These are phyloP conservation scores for Meloidogyne floridensis DNA, from an alignment of 1,140 invertebrate species.

Conservation along the genomic window DNA sequence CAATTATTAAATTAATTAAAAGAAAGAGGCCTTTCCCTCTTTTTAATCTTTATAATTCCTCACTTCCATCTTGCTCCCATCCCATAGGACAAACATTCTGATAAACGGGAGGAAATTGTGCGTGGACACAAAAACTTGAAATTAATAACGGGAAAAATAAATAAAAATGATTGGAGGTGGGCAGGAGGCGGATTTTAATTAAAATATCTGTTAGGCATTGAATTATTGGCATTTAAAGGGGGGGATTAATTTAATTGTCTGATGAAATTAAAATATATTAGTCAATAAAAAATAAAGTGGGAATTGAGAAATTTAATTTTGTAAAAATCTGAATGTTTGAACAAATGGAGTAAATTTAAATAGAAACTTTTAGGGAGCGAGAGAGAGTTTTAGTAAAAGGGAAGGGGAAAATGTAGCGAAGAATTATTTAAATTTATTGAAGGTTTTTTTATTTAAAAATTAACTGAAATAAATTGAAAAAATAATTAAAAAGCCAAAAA, in stretches of 20 bases:
- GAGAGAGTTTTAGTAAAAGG: too few species aligned
- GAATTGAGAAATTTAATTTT: too few species aligned
- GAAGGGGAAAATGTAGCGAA: too few species aligned
- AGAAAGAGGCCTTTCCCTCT: too few species aligned
- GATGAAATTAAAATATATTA: too few species aligned
- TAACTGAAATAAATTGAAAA: not conserved
- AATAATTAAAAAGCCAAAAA: too few species aligned
- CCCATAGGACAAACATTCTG: not conserved
- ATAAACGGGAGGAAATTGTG: not conserved
- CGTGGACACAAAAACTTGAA: not conserved
- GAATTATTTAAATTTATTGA: not conserved
- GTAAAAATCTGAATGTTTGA: not conserved
- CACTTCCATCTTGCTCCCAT: slow-evolving; percentile 20
- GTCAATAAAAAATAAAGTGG: too few species aligned
- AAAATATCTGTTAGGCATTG: too few species aligned
- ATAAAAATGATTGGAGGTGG: not conserved
- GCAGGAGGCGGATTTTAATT: not conserved
- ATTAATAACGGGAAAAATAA: not conserved
- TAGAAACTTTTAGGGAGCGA: too few species aligned
- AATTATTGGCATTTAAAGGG: too few species aligned
- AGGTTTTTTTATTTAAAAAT: not conserved
- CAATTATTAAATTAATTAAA: too few species aligned
- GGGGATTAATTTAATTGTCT: too few species aligned
- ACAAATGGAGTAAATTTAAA: not conserved
- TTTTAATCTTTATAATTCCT: not conserved